Percentiles rank a stretch among this genome's conserved stretches.
Conservation (phyloP, 2,797 vertebrate genomes). For the Brachymystax lenok region DNA sequence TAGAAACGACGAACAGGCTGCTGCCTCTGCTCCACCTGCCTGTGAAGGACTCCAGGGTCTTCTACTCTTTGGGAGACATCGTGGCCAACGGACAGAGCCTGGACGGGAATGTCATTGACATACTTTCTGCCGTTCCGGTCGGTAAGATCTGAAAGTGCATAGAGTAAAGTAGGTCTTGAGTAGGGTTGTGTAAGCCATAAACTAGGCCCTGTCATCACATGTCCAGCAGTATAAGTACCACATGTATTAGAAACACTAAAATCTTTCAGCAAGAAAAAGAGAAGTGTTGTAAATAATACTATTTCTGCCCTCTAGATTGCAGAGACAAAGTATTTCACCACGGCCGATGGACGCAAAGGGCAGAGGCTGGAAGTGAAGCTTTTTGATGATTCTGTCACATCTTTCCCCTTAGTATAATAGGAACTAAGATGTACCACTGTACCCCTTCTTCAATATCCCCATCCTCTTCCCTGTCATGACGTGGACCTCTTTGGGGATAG, state of each 20-base stretch:
- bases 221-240: too few species aligned
- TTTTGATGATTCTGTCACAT: constrained; percentile 87
- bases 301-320: constrained; percentile 76
- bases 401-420: constrained; percentile 90
- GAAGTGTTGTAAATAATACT: neutral
- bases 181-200: too few species aligned
- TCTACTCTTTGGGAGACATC: constrained; percentile 92
- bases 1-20: constrained; percentile 73
- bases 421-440: neutral
- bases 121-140: constrained; percentile 89
- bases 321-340: constrained; percentile 86
- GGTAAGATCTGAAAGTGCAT: constrained; percentile 40
- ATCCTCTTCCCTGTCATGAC: constrained; percentile 5
- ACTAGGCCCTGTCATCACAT: too few species aligned
- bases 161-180: too few species aligned
- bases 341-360: constrained; percentile 89
- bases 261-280: too few species aligned
- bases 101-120: constrained; percentile 84
- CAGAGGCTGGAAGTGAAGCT: constrained; percentile 93
- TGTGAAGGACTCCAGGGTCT: constrained; percentile 87
- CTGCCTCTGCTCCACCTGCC: constrained; percentile 86
- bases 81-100: constrained; percentile 89
- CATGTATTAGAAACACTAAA: too few species aligned
- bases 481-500: neutral
- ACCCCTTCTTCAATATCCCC: constrained; percentile 44